These are phyloP conservation scores for Volucella zonaria DNA, from an alignment of 2,888 invertebrate species.

Conservation along the genomic window DNA sequence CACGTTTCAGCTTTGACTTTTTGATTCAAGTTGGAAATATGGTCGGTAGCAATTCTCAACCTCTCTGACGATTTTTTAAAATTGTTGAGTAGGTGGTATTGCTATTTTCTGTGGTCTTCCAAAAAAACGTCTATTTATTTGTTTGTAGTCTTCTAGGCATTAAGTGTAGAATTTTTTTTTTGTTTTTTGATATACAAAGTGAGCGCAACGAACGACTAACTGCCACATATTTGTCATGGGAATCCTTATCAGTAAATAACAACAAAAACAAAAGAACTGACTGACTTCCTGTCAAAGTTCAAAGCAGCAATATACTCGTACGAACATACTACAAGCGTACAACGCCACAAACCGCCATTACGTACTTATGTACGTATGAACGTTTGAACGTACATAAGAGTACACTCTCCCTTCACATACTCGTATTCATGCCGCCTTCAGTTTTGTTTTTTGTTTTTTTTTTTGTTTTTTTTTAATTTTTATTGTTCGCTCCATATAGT, in stretches of 20 bases:
- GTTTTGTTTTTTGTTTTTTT: slow-evolving; percentile 30
- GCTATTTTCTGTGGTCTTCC: slow-evolving; percentile 10
- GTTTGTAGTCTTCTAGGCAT: slow-evolving; percentile 4
- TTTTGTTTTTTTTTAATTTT: slow-evolving; percentile 36
- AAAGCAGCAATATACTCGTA: slow-evolving; percentile 48
- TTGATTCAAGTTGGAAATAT: no score
- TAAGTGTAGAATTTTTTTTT: not conserved
- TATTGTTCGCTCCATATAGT: slow-evolving; percentile 23
- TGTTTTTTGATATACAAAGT: slow-evolving; percentile 16
- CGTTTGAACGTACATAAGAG: slow-evolving; percentile 33
- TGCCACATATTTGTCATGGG: slow-evolving; percentile 63
- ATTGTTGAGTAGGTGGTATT: not conserved
- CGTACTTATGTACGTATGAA: not conserved
- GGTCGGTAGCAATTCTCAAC: no score
- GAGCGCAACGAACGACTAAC: slow-evolving; percentile 65
- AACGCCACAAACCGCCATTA: slow-evolving; percentile 43
- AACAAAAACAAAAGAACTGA: slow-evolving; percentile 71
- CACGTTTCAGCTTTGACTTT: no score
- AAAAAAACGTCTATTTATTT: not conserved
- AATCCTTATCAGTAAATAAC: slow-evolving; percentile 62
- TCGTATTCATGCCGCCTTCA: slow-evolving; percentile 35
- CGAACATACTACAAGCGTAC: not conserved
- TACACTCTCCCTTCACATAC: slow-evolving; percentile 31
- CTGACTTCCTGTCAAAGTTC: slow-evolving; percentile 75
- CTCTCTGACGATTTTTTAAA: no score